Conservation (phyloP, 2,797 vertebrate species). For the Pseudochirops corinnae region DNA sequence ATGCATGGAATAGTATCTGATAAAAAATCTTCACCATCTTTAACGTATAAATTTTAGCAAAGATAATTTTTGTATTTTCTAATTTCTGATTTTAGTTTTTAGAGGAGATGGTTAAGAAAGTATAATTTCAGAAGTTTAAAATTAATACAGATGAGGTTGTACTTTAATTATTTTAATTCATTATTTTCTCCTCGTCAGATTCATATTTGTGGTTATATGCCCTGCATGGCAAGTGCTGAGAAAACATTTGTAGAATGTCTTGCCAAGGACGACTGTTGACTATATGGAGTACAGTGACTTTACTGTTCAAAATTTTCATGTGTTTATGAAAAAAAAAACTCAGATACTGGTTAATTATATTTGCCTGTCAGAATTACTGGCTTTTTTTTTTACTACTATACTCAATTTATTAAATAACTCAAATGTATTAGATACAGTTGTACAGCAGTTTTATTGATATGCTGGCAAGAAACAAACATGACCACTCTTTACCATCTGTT, state of each 20-base stretch:
- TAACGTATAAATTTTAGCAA: conserved; percentile 43
- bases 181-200: conserved; percentile 82
- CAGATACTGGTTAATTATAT: conserved; percentile 79
- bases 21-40: conserved; percentile 39
- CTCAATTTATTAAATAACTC: conserved; percentile 84
- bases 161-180: conserved; percentile 74
- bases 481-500: conserved; percentile 90
- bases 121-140: conserved; percentile 13
- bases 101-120: conserved; percentile 23
- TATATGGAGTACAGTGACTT: conserved; percentile 82
- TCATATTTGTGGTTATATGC: conserved; percentile 84
- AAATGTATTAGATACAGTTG: conserved; percentile 78
- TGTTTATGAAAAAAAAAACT: conserved; percentile 76
- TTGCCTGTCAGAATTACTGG: conserved; percentile 79
- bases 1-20: conserved; percentile 40
- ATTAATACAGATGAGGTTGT: conserved; percentile 32
- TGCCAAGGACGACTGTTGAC: conserved; percentile 84
- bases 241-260: conserved; percentile 85
- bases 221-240: conserved; percentile 83
- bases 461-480: conserved; percentile 89
- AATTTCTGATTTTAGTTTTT: conserved; percentile 61
- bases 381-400: conserved; percentile 80
- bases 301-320: conserved; percentile 82
- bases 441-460: conserved; percentile 86
- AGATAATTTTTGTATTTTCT: conserved; percentile 44